Conservation (phyloP, 2,113 vertebrate genomes). For the Neofelis nebulosa region DNA sequence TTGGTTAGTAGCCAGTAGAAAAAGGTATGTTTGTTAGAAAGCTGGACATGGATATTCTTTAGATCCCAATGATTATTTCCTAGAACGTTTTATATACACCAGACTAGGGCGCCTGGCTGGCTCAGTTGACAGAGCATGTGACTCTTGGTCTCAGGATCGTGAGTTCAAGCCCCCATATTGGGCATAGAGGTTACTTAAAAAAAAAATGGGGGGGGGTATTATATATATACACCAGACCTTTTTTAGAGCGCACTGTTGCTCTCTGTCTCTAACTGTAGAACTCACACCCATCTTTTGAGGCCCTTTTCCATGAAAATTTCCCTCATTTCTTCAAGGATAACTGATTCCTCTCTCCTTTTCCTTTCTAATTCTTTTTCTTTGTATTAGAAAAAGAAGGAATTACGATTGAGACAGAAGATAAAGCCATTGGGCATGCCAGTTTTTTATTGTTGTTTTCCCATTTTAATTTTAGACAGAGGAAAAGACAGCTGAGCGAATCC, state of each 20-base stretch:
- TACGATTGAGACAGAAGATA: background rate
- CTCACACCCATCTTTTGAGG: background rate
- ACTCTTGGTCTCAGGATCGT: background rate
- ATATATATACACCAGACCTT: background rate
- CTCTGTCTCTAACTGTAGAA: background rate
- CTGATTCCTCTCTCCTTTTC: background rate
- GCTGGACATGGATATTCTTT: background rate
- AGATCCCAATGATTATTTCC: background rate
- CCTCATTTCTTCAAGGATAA: slow-evolving; percentile 6
- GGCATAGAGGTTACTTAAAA: background rate
- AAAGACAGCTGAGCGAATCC: background rate
- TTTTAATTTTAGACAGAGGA: background rate
- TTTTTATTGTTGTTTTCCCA: background rate
- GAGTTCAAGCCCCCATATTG: background rate
- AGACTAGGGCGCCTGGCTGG: background rate
- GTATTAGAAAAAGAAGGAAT: background rate
- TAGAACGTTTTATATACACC: background rate
- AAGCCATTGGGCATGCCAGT: background rate
- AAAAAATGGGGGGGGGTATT: background rate
- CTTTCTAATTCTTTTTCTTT: slow-evolving; percentile 12
- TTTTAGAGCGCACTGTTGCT: background rate
- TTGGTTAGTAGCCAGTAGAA: background rate
- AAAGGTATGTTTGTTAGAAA: background rate
- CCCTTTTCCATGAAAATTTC: background rate
- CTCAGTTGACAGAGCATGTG: background rate